Base-by-base conservation (phyloP, 2,113 vertebrate genomes). In the Myrmecophaga tridactyla region DNA sequence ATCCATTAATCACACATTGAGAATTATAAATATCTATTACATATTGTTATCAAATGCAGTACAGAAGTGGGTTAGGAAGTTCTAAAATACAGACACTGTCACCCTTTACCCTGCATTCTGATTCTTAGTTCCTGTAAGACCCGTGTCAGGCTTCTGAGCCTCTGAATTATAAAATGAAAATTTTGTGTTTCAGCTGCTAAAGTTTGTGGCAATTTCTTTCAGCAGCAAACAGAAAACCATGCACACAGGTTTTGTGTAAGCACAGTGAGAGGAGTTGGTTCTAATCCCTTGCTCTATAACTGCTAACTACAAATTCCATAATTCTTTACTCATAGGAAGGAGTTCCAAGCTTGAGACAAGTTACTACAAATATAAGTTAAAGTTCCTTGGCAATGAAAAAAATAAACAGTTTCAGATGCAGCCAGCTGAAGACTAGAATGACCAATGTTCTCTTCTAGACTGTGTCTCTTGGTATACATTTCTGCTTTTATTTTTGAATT, bases 361-460 rank as follows among this genome's bases (percentile, higher is more conserved):
- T 90, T 69, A 46, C 53, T 78, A 34, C 53, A 92, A 94, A 94
- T 41, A 2, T 69, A 94, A 56, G 46, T 18, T 56, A 20, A 23
- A 85, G 21, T 87, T 92, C 9, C 87, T 72, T 89, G 76, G 94
- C 84, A 80, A 94, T 58, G 53, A n/a, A 34, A 41, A 46, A 90
- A 94, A 84, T 65, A 65, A 94, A 62, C 78, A 95, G 7, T 95
- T 95, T 84, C 58, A 81, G 51, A 75, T 89, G 31, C 39, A 65
- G 36, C 46, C 65, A 34, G 63, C 58, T 75, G 3, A 34, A 94
- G 48, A 85, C 43, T 27, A 81, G 13, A 84, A 39, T 69, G 21
- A 1, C 51, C 70, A 46, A 43, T 8, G 27, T 29, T 41, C 29
- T 87, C 62, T 85, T 78, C 31, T 56, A 88, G 63, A 73, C 25